phyloP scores from a whole-genome alignment of 1,140 invertebrate species.

The Oppia nitens region DNA sequence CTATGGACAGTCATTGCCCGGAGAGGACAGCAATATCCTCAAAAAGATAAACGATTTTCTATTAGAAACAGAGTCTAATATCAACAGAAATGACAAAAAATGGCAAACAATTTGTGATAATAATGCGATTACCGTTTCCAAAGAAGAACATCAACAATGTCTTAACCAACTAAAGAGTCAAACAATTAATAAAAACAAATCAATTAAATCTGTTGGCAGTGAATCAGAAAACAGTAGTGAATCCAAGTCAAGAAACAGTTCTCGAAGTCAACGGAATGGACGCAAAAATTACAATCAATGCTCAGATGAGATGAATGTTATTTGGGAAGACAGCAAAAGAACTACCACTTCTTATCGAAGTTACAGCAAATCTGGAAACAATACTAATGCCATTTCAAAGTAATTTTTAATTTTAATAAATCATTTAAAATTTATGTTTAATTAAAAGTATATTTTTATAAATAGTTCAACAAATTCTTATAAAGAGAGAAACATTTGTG shows the following conservation, averaged over 20 bases:
- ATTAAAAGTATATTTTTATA: no score
- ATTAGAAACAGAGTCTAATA: background rate
- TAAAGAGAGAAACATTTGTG: background rate
- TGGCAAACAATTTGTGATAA: background rate
- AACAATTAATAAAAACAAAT: background rate
- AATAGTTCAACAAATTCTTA: no score
- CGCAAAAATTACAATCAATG: no score
- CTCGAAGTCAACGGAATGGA: background rate
- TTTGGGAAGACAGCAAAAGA: background rate
- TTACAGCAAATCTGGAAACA: no score
- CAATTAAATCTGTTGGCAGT: background rate
- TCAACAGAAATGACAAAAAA: background rate
- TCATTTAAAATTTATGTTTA: no score
- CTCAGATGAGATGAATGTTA: background rate
- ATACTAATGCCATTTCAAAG: no score
- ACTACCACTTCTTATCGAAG: no score
- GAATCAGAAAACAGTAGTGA: background rate
- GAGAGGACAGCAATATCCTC: background rate
- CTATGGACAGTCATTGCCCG: no score
- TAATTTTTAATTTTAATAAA: no score
- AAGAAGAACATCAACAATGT: background rate
- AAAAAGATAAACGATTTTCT: background rate
- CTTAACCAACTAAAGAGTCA: background rate
- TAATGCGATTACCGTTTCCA: background rate
- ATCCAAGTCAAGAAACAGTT: background rate